A percentile compares a stretch with the other conserved stretches of the same genome.
Conservation (phyloP, 1,140 invertebrate species). For the Drosophila mojavensis region DNA sequence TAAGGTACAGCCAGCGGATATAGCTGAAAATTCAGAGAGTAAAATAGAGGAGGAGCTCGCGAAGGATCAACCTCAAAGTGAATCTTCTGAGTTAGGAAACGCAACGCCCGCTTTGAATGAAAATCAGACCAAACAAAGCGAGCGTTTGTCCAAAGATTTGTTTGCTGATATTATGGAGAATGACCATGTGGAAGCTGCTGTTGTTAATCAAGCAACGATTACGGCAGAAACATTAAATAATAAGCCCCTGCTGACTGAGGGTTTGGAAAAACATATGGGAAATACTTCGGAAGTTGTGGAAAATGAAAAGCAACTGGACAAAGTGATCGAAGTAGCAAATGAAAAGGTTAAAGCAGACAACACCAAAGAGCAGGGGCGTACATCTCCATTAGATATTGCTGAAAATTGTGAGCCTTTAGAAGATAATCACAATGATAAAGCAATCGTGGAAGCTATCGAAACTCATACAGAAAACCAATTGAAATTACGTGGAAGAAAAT, state of each 20-base stretch:
- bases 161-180: background rate
- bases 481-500: background rate
- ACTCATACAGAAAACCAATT: too few species aligned
- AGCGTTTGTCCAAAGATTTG: background rate
- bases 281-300: too few species aligned
- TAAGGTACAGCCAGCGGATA: background rate
- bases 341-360: background rate
- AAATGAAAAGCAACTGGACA: too few species aligned
- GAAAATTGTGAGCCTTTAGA: background rate
- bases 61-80: too few species aligned
- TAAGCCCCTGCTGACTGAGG: too few species aligned
- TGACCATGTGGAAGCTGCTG: background rate
- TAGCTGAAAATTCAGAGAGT: background rate
- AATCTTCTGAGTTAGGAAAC: background rate
- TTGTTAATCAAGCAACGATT: too few species aligned
- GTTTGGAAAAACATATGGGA: too few species aligned
- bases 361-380: background rate
- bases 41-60: background rate
- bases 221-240: too few species aligned
- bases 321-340: too few species aligned
- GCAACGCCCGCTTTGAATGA: background rate
- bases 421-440: background rate
- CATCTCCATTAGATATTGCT: background rate
- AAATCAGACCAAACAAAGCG: background rate
- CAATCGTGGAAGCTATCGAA: background rate